phyloP scores from a whole-genome alignment of 1,140 invertebrate species.

The Rhagoletis pomonella region DNA sequence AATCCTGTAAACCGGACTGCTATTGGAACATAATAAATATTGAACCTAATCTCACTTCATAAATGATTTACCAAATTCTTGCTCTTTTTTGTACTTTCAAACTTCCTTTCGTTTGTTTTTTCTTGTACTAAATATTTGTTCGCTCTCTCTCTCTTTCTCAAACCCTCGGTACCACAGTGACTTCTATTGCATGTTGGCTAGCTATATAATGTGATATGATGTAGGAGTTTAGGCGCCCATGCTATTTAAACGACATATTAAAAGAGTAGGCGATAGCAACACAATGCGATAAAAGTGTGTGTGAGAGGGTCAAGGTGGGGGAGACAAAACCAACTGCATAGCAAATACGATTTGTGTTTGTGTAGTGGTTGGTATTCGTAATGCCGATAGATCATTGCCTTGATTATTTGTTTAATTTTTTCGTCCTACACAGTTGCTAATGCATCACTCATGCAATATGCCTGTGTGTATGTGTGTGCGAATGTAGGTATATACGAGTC shows the following conservation, averaged over 20 bases:
- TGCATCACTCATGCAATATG: not conserved
- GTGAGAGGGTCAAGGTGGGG: too few relatives aligned
- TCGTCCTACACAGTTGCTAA: not conserved
- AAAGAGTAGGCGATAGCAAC: not conserved
- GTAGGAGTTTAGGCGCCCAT: not conserved
- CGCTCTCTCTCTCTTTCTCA: too few relatives aligned
- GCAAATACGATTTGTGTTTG: not conserved
- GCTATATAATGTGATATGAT: not conserved
- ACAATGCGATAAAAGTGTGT: not conserved
- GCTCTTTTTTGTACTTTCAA: too few relatives aligned
- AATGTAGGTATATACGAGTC: too few relatives aligned
- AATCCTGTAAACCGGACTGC: too few relatives aligned
- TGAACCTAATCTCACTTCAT: too few relatives aligned
- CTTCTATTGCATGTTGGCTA: not conserved
- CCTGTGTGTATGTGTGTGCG: not conserved
- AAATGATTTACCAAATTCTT: too few relatives aligned
- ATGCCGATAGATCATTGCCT: not conserved
- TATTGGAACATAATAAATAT: too few relatives aligned
- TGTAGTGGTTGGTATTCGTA: not conserved
- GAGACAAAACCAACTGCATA: not conserved
- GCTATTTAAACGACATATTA: not conserved
- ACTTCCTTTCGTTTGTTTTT: too few relatives aligned
- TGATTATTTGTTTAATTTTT: constrained; percentile 11
- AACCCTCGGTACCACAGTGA: not conserved
- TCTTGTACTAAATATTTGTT: too few relatives aligned